Evolutionary conservation across 2,888 invertebrate genomes (phyloP), one percentile per base, ranked within the genome.

Genomic region (Stenolophus ochropezus): DNA sequence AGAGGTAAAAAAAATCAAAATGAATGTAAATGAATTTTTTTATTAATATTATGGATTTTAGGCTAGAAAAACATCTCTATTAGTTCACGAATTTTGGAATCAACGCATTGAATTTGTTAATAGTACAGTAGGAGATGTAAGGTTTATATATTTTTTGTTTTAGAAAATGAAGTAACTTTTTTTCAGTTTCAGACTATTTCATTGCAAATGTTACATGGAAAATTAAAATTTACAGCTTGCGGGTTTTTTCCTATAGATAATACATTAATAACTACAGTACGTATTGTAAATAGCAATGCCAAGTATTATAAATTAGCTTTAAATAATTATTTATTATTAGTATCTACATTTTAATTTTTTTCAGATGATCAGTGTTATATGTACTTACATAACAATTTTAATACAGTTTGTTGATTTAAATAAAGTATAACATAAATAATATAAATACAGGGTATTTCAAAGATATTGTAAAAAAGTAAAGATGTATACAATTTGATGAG

Each of bases 11-110:
- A 23, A 4, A 58, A 58, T 20, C 6, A 4, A 8, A 23, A 58
- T n/a, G n/a, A 21, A 53, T n/a, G 4, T 58, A 11, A 58, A 21
- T 23, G 4, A 21, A 21, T 8, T 5, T 58, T 1, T 58, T 11
- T 20, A 58, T 2, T n/a, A n/a, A n/a, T n/a, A n/a, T n/a, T n/a
- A n/a, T n/a, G n/a, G n/a, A n/a, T 65, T 65, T 65, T 25, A 65
- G 61, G 61, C 61, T 25, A 65, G 27, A 14, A 23, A n/a, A 11
- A 65, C 61, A 4, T 27, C 61, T 25, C 25, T 65, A n/a, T 14
- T 65, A 14, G 16, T 65, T 1, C 61, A 73, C 11, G 73, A 73
- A 21, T 73, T 73, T 73, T 73, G 73, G 73, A 73, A 73, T 21
- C n/a, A 20, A 20, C 47, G 49, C 21, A 20, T 18, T 23, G 73